phyloP scores from a whole-genome alignment of 2,888 invertebrate genomes.

The Tiliacea aurago region DNA sequence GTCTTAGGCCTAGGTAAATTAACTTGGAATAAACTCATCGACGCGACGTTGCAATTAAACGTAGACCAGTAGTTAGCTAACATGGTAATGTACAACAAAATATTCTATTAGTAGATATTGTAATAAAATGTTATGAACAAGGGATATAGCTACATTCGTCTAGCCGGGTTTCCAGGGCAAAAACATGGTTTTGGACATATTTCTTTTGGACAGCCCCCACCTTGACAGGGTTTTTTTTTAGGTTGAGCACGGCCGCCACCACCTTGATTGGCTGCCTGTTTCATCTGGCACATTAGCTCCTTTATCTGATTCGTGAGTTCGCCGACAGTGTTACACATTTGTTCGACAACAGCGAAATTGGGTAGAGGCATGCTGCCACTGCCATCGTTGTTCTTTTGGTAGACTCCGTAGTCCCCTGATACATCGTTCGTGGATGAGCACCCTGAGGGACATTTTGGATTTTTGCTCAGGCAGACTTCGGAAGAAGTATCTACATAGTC shows the following conservation, averaged over 20 bases:
- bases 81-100: constrained; percentile 28
- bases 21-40: constrained; percentile 4
- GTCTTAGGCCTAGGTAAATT: not conserved
- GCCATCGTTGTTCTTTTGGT: not conserved
- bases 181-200: constrained; percentile 75
- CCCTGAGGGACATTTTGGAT: constrained; percentile 38
- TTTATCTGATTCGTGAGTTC: constrained; percentile 71
- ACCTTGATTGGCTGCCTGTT: constrained; percentile 36
- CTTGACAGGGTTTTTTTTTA: not conserved
- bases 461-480: constrained; percentile 24
- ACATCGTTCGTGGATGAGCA: constrained; percentile 65
- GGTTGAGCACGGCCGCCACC: not conserved
- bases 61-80: constrained; percentile 2
- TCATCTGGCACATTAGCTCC: constrained; percentile 71
- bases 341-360: constrained; percentile 63
- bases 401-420: constrained; percentile 65
- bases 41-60: constrained; percentile 21
- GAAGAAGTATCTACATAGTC: constrained; percentile 11
- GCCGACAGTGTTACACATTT: constrained; percentile 76
- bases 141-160: constrained; percentile 11
- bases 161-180: constrained; percentile 75
- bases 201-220: constrained; percentile 59
- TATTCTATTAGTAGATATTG: constrained; percentile 7
- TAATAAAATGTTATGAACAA: constrained; percentile 1
- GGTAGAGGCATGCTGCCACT: constrained; percentile 45